Base-by-base conservation (phyloP, 2,888 invertebrate genomes). In the Drosophila siamana region DNA sequence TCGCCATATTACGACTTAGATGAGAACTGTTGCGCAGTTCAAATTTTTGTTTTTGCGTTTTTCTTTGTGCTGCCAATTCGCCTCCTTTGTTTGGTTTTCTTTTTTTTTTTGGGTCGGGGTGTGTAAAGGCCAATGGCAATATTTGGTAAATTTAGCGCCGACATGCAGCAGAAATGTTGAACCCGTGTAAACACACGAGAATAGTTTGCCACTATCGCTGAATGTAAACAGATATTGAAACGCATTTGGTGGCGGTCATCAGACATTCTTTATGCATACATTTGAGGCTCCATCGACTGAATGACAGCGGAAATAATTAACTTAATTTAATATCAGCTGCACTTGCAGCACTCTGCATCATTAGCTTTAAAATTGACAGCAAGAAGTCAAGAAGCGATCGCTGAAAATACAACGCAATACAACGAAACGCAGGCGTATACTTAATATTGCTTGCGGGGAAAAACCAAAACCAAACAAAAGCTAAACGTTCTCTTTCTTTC, bases 21-120 rank as follows among this genome's bases (percentile, higher is more conserved):
- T 76, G 70, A 83, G 86, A 81, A 86, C 83, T 81, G 86, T 81
- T 81, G 81, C 81, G 81, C 81, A 86, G 83, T 86, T 74, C 41
- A 62, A 59, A 46, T 60, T 38, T 1, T n/a, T 30, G 9, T 44
- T 68, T 59, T 59, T 44, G 47, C 36, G 24, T 43, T 67, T 40
- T 30, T 13, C 22, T n/a, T 43, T 33, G 41, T 13, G 36, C 41
- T 61, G 44, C 50, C 64, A 44, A 28, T 28, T 33, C 33, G n/a
- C 33, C n/a, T 33, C 26, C 26, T 26, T 26, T 26, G 5, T 6
- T 26, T 4, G 24, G 30, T 26, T 26, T 6, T 30, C 11, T 9
- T 9, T 11, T 11, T 26, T 6, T 30, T 30, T 9, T 9, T 2
- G 11, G 11, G 9, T 8, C 24, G 16, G 24, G 36, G 54, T 19